A percentile compares a stretch with the other conserved stretches of the same genome.
Evolutionary conservation across 2,797 vertebrate genomes (phyloP).

Genomic region (Etheostoma nigrum): DNA sequence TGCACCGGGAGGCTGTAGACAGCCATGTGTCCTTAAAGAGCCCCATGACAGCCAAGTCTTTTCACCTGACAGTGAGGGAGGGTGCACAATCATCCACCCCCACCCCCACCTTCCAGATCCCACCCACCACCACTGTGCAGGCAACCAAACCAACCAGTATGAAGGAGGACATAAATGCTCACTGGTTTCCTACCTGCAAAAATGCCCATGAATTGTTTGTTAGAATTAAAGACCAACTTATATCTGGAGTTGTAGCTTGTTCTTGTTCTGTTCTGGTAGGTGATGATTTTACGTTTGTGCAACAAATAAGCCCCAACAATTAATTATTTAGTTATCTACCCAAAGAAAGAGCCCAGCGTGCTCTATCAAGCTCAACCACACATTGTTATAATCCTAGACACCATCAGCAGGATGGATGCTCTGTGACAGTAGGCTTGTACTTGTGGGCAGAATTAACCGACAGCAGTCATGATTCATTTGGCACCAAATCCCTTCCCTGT

Average conservation of each 20-base stretch:
- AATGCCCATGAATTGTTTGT: background rate
- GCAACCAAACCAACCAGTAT: background rate
- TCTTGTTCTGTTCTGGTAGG: background rate
- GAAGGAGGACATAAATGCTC: background rate
- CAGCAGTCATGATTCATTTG: background rate
- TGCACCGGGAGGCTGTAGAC: background rate
- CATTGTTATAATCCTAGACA: constrained; percentile 2
- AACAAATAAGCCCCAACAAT: background rate
- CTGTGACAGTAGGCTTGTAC: background rate
- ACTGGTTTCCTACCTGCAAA: background rate
- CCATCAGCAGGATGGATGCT: constrained; percentile 1
- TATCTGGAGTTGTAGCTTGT: background rate
- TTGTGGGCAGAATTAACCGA: constrained; percentile 3
- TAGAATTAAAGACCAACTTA: background rate
- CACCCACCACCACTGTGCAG: background rate
- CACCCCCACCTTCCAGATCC: background rate
- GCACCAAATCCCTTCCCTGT: background rate
- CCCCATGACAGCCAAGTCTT: constrained; percentile 3
- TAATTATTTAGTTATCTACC: background rate
- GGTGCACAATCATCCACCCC: background rate
- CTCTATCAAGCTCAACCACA: background rate
- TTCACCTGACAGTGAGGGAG: constrained; percentile 12
- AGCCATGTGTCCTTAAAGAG: constrained; percentile 2
- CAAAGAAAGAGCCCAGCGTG: background rate
- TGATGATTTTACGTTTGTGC: background rate